Evolutionary conservation across 2,797 vertebrate genomes (phyloP), one percentile per base, ranked within the genome.

Genomic region (Macropus fuliginosus): DNA sequence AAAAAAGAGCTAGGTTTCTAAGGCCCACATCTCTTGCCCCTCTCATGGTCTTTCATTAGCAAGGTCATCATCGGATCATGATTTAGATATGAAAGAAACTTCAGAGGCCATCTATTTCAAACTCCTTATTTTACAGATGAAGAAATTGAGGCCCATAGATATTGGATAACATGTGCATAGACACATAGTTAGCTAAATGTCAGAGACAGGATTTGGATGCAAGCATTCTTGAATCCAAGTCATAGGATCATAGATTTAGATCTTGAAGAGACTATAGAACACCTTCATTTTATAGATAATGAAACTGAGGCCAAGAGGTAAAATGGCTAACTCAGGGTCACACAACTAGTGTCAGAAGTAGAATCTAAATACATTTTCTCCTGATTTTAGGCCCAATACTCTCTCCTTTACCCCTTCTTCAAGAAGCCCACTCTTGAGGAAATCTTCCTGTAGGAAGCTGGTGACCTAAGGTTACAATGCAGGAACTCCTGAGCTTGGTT

Each of bases 301-400:
- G 40, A 94, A 94, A 54, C 46, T n/a, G 28, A 92, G 91, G 94
- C 54, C 29, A 94, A 66, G 54, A 91, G 13, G 14, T 90, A 89
- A 91, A 93, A 90, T 21, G n/a, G 29, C 40, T 95, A 94, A 29
- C 89, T 12, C 91, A 2, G 89, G 21, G 66, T 91, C 54, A 91
- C 28, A n/a, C 18, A 54, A 28, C 16, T 31, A 52, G 14, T 28
- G 5, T 54, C 55, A 24, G 55, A 92, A 90, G 2, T 81, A 55
- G 74, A 89, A 90, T 87, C 87, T 52, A 52, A 91, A 54, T 18
- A 59, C 55, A 62, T 5, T 24, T 92, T 16, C 95, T 34, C 50
- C 56, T n/a, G 57, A 52, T 56, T 92, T 21, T n/a, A 94, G 90
- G 74, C 56, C 55, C 29, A 55, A n/a, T 74, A 24, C n/a, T 56